Evolutionary conservation across 2,888 invertebrate genomes (phyloP), one percentile per base, ranked within the genome.

Genomic region (Eristalinus sepulchralis): DNA sequence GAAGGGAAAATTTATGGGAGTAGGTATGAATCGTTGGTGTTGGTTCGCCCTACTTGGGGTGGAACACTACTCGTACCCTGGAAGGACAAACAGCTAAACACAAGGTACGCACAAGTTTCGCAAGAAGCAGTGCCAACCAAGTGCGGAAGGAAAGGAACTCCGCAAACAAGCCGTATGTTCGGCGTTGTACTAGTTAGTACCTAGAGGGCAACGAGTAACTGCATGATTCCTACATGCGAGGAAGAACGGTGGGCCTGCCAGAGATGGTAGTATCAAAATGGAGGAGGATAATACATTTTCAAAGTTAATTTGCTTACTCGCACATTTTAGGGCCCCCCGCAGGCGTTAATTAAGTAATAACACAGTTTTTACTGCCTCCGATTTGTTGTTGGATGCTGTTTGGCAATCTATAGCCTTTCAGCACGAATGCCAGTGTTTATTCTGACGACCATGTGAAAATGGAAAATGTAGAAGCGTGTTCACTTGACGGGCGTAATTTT

Each of bases 271-370:
- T 10, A 10, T 34, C 22, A 34, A 22, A 77, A 81, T 67, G 60
- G 63, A 62, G 57, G 31, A 77, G 72, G 72, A 77, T 82, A 82
- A 78, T 78, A 85, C 85, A 73, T 85, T 85, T 77, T 73, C 81
- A 62, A 82, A 85, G 72, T 85, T 85, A 85, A 78, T 85, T 85
- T 85, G 82, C 85, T 85, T 85, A 82, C 72, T 82, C 77, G 77
- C 81, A 81, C 67, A 85, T 85, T 81, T 84, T 60, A 78, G 82
- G 73, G 59, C 73, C 59, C n/a, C 55, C 72, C 59, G 68, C 72
- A 82, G 73, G 81, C 72, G 77, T 82, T 85, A 85, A 85, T 85
- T 85, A 85, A 85, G 85, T 85, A 85, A 85, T 85, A 85, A 85
- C 81, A 81, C 81, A 81, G 67, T 77, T 73, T 77, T 75, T 85